Evolutionary conservation across 2,888 invertebrate genomes (phyloP), one percentile per base, ranked within the genome.

Genomic region (Nezara viridula): DNA sequence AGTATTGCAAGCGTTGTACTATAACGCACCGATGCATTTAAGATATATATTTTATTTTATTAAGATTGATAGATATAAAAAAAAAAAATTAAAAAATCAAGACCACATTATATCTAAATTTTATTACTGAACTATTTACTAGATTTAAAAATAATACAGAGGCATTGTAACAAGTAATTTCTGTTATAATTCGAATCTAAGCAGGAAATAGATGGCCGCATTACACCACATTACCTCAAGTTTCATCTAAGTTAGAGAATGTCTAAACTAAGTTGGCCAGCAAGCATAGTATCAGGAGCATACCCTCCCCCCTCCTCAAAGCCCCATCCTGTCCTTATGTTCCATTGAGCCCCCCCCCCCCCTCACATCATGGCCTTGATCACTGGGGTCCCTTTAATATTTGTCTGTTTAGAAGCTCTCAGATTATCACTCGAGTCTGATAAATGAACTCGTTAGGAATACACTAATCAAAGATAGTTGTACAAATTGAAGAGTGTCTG

Each of bases 161-260:
- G 27, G 32, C 32, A 32, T 32, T 32, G 1, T 66, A 66, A 37
- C 27, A 66, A 66, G 66, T 12, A 66, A 66, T 66, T 32, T 7
- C 5, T 16, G 66, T 16, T 7, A 21, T 12, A 66, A 66, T 66
- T 37, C 19, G 32, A 44, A 44, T 81, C 24, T 81, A 81, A 81
- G 44, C 81, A 81, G 40, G 81, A 81, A 44, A 81, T 81, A n/a
- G 77, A 60, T 60, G 60, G 66, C 66, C 66, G 66, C 19, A 81
- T 81, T 81, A 81, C 44, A 81, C 81, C 24, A 44, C 44, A 81
- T 44, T 40, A 81, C 81, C 81, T 81, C 81, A 81, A 81, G 40
- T 81, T 81, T 81, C 81, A 81, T 81, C 81, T 81, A 81, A 81
- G 81, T 81, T 81, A 44, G 40, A 81, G 81, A 81, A 81, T 40